phyloP scores from a whole-genome alignment of 2,797 vertebrate genomes.

The Tragopan temminckii region DNA sequence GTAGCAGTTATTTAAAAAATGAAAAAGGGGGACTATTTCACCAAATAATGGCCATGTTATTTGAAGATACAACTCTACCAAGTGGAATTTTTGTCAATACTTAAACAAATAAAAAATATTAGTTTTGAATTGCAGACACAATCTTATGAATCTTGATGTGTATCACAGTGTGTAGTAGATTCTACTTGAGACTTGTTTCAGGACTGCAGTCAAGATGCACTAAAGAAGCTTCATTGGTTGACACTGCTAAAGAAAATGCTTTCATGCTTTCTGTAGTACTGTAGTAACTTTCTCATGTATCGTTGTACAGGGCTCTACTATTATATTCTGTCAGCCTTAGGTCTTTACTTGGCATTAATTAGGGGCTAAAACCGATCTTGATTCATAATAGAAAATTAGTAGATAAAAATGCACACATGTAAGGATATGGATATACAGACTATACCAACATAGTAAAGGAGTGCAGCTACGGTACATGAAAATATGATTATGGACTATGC shows the following conservation, averaged over 20 bases:
- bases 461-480: not conserved
- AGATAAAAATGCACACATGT: conserved; percentile 14
- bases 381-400: conserved; percentile 33
- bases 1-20: not conserved
- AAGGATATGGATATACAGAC: conserved; percentile 6
- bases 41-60: not conserved
- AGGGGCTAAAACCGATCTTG: conserved; percentile 40
- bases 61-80: not conserved
- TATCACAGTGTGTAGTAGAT: conserved; percentile 55
- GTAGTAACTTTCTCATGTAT: conserved; percentile 38
- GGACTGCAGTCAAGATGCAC: conserved; percentile 30
- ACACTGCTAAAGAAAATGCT: conserved; percentile 11
- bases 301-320: not conserved
- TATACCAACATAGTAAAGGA: not conserved
- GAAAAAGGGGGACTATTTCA: not conserved
- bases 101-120: not conserved
- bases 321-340: not conserved
- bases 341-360: conserved; percentile 57
- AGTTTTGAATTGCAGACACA: conserved; percentile 37
- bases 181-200: conserved; percentile 50
- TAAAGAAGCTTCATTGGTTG: conserved; percentile 17
- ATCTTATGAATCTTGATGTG: conserved; percentile 55
- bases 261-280: conserved; percentile 12
- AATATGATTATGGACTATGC: not conserved
- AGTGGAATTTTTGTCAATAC: not conserved